phyloP scores from a whole-genome alignment of 2,888 invertebrate species.

The Mycogona germanica region DNA sequence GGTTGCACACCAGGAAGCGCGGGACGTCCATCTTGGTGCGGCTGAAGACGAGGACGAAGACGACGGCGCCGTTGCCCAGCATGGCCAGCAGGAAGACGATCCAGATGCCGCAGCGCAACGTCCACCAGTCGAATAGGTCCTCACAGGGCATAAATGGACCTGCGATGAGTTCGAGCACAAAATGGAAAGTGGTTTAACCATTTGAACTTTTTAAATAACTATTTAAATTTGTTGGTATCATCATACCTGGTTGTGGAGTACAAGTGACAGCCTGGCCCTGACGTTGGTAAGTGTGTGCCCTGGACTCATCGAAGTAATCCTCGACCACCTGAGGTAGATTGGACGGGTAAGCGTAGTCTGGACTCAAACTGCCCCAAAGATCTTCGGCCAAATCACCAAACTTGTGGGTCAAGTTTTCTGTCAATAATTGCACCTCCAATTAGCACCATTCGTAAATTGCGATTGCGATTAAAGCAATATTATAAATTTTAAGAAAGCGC shows the following conservation, averaged over 20 bases:
- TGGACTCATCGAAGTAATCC: slow-evolving; percentile 46
- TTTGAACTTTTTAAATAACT: background rate
- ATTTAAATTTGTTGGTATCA: slow-evolving; percentile 1
- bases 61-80: slow-evolving; percentile 90
- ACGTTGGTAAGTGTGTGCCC: slow-evolving; percentile 23
- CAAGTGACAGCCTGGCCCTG: slow-evolving; percentile 47
- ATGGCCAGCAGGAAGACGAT: slow-evolving; percentile 89
- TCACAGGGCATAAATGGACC: slow-evolving; percentile 91
- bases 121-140: slow-evolving; percentile 97
- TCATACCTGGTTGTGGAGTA: slow-evolving; percentile 61
- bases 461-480: background rate
- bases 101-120: slow-evolving; percentile 92
- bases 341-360: slow-evolving; percentile 48
- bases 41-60: slow-evolving; percentile 81
- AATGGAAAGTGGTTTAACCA: background rate
- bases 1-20: slow-evolving; percentile 88
- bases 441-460: background rate
- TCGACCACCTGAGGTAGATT: slow-evolving; percentile 56
- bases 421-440: background rate
- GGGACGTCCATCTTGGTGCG: slow-evolving; percentile 93
- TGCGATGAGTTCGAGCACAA: background rate
- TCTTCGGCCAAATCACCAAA: slow-evolving; percentile 56
- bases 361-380: slow-evolving; percentile 54
- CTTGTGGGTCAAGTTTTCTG: slow-evolving; percentile 59
- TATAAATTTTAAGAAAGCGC: background rate